Conservation (phyloP, 2,113 vertebrate species). For the Siphamia tubifer region DNA sequence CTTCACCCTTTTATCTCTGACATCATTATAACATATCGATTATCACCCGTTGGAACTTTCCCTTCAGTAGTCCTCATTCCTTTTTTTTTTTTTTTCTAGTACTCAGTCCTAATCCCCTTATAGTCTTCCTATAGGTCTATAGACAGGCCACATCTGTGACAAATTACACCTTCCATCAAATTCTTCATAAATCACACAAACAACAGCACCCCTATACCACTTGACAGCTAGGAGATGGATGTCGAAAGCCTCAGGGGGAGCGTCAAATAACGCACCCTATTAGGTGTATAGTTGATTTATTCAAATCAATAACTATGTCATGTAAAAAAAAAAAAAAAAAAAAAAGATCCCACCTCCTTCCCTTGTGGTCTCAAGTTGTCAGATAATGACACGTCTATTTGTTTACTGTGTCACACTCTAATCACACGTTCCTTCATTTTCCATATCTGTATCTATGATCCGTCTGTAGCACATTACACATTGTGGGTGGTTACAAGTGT, state of each 20-base stretch:
- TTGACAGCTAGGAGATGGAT: conserved; percentile 86
- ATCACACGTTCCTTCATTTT: not conserved
- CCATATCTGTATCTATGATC: not conserved
- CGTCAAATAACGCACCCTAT: conserved; percentile 72
- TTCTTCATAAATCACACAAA: conserved; percentile 85
- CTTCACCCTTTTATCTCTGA: conserved; percentile 69
- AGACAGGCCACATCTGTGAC: conserved; percentile 66
- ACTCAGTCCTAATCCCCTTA: not conserved
- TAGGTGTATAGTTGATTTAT: conserved; percentile 69
- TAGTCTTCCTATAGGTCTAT: not conserved
- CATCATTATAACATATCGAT: conserved; percentile 75
- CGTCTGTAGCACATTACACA: not conserved
- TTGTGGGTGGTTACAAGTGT: not conserved
- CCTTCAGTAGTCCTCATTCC: not conserved
- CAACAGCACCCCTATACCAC: conserved; percentile 61
- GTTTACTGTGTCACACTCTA: conserved; percentile 55
- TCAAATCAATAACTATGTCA: conserved; percentile 73
- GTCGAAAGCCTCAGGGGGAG: conserved; percentile 68
- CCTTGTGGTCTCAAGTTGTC: conserved; percentile 50
- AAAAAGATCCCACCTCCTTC: conserved; percentile 42
- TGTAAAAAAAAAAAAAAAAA: too few species aligned
- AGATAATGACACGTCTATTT: conserved; percentile 60
- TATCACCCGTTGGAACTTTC: conserved; percentile 30
- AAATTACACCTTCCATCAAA: conserved; percentile 78
- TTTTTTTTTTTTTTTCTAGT: not conserved